Base-by-base conservation (phyloP, 2,888 invertebrate species). In the Acleris literana region DNA sequence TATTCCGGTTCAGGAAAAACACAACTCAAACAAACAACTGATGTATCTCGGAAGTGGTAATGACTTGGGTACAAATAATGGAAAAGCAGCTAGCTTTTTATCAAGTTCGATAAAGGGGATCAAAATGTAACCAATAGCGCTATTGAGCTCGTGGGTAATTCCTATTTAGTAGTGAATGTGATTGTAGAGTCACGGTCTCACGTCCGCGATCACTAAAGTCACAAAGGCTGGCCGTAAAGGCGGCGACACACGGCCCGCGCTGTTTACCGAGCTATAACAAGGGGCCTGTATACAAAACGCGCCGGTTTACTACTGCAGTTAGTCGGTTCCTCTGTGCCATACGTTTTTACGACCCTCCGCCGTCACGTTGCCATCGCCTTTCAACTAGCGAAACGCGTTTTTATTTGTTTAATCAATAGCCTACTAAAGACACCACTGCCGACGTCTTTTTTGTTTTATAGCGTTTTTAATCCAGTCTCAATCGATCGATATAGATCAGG, bases 391-490 rank as follows among this genome's bases (percentile, higher is more conserved):
- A 91, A 90, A 88, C 88, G 82, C 76, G 79, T 89, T 90, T 92
- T 90, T 90, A 91, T 92, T 91, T 90, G 92, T 92, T 92, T 92
- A 92, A 92, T 92, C 92, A 89, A 92, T 92, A 85, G 79, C 80
- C 84, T 86, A 85, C 86, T 86, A 85, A 90, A 90, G 88, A 89
- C 83, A 84, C 83, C 76, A 83, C 80, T 82, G 83, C 79, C 81
- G 80, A 79, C 80, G 80, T 80, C 86, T 92, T 90, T 91, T 89
- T 84, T 74, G 73, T 83, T 87, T 90, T 87, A 92, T 81, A 80
- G 81, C 82, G 76, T 85, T 86, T 87, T 87, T 88, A 87, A 88
- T 88, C 84, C 81, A 79, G 80, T 84, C 77, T 74, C 82, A 81
- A 83, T 83, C 82, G 81, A 88, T 88, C 82, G 83, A 81, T 76